Base-by-base conservation (phyloP, 2,797 vertebrate genomes). In the Carcharodon carcharias region DNA sequence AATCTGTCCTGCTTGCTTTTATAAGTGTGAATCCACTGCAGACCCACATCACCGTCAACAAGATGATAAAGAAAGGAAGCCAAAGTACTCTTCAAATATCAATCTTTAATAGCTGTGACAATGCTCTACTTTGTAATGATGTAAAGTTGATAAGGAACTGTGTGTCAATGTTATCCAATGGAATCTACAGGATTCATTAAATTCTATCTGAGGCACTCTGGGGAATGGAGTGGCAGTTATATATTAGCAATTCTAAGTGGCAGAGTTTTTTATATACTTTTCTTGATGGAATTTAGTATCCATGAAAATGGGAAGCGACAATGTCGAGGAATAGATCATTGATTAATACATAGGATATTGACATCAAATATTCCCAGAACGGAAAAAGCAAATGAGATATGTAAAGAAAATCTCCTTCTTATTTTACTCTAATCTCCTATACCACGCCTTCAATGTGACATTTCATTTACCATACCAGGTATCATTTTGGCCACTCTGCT, bases 121-220 rank as follows among this genome's bases (percentile, higher is more conserved):
- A 73, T 56, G 94, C 31, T 21, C 91, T 67, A 93, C 35, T 93
- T 73, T 77, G 45, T 56, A 95, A 73, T 95, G 3, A 73, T 54
- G 28, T 77, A 95, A 95, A n/a, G 94, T 73, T 95, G 69, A 77
- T 35, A 95, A 14, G 14, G 69, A 77, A 77, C 67, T 56, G 50
- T 50, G 45, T n/a, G 73, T 77, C 56, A 71, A 65, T 67, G 28
- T 73, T 95, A 35, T n/a, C 45, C 71, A 73, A 14, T 58, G 28
- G 69, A 58, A 95, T 73, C 94, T 31, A 35, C 31, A 14, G 94
- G 94, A 77, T 35, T 77, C 94, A 77, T 56, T 95, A 58, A 73
- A 77, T 56, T 77, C 28, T 95, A 71, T 95, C 58, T 56, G 94
- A 77, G 50, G 50, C 45, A 77, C 67, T 54, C 28, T n/a, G 50